These are phyloP conservation scores for Cariama cristata DNA, from an alignment of 2,113 vertebrate species.

Conservation along the genomic window DNA sequence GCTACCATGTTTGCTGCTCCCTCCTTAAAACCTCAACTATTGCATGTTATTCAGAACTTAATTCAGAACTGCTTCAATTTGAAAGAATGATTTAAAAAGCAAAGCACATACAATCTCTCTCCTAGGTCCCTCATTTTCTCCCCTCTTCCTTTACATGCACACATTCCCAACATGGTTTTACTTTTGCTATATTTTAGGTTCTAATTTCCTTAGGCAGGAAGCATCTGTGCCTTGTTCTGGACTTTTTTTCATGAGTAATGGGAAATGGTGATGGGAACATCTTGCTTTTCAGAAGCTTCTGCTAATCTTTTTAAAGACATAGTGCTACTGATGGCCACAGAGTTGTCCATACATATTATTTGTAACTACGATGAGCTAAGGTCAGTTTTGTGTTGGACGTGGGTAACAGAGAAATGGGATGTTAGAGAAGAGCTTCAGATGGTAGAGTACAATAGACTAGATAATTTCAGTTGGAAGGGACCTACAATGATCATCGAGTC, in stretches of 20 bases:
- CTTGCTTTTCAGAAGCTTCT: not conserved
- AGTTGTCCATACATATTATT: not conserved
- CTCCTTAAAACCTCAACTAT: not conserved
- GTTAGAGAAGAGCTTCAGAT: not conserved
- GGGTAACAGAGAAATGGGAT: not conserved
- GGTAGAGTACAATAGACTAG: not conserved
- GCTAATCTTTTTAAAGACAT: not conserved
- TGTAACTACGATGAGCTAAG: not conserved
- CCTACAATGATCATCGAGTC: not conserved
- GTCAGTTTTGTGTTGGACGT: not conserved
- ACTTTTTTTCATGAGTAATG: not conserved
- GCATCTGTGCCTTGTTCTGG: not conserved
- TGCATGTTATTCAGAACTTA: not conserved
- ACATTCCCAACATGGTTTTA: not conserved
- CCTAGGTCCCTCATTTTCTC: not conserved
- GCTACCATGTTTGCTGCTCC: not conserved
- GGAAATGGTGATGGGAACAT: not conserved
- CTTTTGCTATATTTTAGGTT: not conserved
- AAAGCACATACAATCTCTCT: rapidly evolving
- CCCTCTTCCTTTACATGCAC: not conserved
- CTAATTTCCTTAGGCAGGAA: not conserved
- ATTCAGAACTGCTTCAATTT: not conserved
- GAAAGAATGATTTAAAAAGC: not conserved
- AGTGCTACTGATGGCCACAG: not conserved
- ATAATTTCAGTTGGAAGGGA: not conserved